Base-by-base conservation (phyloP, 2,113 vertebrate genomes). In the Saimiri boliviensis region DNA sequence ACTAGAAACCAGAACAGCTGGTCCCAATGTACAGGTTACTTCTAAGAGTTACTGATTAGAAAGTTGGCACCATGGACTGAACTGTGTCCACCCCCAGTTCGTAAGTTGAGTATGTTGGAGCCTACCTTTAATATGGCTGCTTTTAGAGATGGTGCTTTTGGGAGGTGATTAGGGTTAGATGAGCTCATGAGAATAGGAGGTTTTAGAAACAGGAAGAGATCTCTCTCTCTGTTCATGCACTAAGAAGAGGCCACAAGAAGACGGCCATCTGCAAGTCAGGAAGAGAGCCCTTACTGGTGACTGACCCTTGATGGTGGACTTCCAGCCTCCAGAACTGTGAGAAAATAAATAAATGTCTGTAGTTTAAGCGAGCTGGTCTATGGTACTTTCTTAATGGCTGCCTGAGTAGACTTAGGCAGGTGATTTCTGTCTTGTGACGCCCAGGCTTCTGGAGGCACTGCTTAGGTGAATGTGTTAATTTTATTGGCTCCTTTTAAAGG, bases 381-480 rank as follows among this genome's bases (percentile, higher is more conserved):
- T 42, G 71, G 23, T 42, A 40, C 35, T 73, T 73, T 42, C 37
- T 14, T 23, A 12, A 73, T 73, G 71, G 37, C 71, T 23, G 23
- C 37, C 20, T 40, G 5, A 1, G 21, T 40, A 6, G 20, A 23
- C 71, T 40, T 23, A 52, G 32, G 35, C 32, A 68, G 21, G 20
- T 73, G 37, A 25, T 32, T 7, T 32, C 14, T 49, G 68, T 35
- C 77, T 56, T 17, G 40, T 14, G 58, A 76, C 27, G 20, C 58
- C 40, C 35, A 0, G 52, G 58, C 68, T 56, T 37, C 56, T 32
- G 32, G 14, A 82, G 37, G 32, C 32, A 35, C 6, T 0, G 2
- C 88, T 49, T 20, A 27, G 49, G 16, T 1, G 52, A n/a, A 23
- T 4, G 2, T 32, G 2, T 32, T 23, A 1, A 3, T 3, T 14